Evolutionary conservation across 2,113 vertebrate genomes (phyloP).

Genomic region (Pterocles burchelli): DNA sequence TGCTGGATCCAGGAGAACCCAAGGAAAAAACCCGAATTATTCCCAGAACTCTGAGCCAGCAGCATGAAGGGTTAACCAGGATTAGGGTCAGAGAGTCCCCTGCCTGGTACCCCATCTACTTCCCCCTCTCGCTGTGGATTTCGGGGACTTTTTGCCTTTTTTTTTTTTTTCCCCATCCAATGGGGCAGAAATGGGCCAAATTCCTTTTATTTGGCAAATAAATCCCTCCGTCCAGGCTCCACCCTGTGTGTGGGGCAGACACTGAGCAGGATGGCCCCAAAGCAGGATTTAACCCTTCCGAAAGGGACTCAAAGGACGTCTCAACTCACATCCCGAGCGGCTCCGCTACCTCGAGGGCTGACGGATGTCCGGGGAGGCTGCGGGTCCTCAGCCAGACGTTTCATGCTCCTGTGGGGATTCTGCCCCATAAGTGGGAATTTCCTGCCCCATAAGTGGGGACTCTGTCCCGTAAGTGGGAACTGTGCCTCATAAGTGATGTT

Average conservation of each 20-base stretch:
- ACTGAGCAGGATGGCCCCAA: too few relatives aligned
- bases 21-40: neutral
- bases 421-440: too few relatives aligned
- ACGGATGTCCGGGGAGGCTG: rapidly evolving
- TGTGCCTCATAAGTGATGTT: too few relatives aligned
- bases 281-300: too few relatives aligned
- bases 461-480: too few relatives aligned
- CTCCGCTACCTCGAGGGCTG: neutral
- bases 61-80: neutral
- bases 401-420: neutral
- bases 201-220: too few relatives aligned
- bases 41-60: neutral
- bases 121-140: rapidly evolving
- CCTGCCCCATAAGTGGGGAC: too few relatives aligned
- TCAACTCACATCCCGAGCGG: rapidly evolving
- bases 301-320: neutral
- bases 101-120: neutral
- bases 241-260: too few relatives aligned
- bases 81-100: neutral
- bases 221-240: too few relatives aligned
- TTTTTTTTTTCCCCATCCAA: neutral
- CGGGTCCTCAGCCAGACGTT: rapidly evolving
- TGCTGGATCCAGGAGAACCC: rapidly evolving
- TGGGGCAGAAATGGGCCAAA: too few relatives aligned
- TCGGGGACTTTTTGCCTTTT: neutral